phyloP scores from a whole-genome alignment of 2,888 invertebrate genomes.

The Blastobasis adustella region DNA sequence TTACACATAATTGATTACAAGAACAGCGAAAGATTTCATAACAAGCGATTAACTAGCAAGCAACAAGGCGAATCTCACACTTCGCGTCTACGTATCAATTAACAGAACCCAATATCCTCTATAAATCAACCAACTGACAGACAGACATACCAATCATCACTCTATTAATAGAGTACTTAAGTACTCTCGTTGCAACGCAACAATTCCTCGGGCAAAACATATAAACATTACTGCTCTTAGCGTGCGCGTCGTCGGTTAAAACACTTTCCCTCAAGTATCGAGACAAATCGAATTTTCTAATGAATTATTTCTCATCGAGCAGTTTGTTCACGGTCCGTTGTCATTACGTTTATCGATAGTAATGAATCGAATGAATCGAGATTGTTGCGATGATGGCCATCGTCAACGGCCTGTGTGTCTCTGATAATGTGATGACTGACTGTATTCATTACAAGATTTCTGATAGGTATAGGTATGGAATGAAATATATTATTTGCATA shows the following conservation, averaged over 20 bases:
- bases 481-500: no score
- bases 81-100: no score
- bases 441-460: no score
- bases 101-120: neutral
- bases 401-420: no score
- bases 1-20: no score
- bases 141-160: slow-evolving; percentile 1
- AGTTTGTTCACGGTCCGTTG: slow-evolving; percentile 10
- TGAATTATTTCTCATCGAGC: slow-evolving; percentile 22
- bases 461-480: no score
- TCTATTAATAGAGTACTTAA: no score
- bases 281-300: slow-evolving; percentile 31
- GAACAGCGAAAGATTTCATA: no score
- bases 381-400: neutral
- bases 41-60: no score
- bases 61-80: no score
- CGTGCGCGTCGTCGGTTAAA: slow-evolving; percentile 3
- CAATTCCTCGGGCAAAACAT: slow-evolving; percentile 2
- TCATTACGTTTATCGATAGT: slow-evolving; percentile 15
- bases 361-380: slow-evolving; percentile 9
- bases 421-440: no score
- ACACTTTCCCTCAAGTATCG: slow-evolving; percentile 31
- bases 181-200: slow-evolving; percentile 8
- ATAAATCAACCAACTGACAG: slow-evolving; percentile 2
- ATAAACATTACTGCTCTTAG: neutral